A percentile compares a stretch with the other conserved stretches of the same genome.
phyloP scores from a whole-genome alignment of 2,113 vertebrate species.

The Chrysochloris asiatica region DNA sequence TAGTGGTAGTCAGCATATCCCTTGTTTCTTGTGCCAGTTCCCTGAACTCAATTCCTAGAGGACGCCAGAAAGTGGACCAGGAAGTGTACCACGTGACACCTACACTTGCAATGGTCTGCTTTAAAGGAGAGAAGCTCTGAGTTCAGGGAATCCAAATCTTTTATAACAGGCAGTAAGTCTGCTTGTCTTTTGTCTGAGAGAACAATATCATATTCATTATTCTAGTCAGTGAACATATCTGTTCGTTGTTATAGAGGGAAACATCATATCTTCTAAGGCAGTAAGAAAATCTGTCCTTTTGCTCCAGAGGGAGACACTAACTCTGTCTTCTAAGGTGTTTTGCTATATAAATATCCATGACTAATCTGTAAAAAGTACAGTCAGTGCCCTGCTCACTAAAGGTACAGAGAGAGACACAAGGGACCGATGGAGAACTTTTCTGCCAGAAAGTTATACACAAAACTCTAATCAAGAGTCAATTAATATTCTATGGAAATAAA shows the following conservation, averaged over 20 bases:
- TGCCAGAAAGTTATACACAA: background rate
- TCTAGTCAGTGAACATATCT: background rate
- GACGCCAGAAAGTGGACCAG: background rate
- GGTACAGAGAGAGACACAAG: too few species aligned
- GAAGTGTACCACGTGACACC: background rate
- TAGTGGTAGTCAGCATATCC: background rate
- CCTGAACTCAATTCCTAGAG: background rate
- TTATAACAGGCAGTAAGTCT: background rate
- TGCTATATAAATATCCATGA: background rate
- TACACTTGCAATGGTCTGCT: fast-evolving
- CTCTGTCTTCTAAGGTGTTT: background rate
- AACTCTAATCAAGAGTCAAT: background rate
- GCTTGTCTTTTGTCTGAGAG: background rate
- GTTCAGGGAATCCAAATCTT: background rate
- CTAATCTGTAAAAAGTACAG: background rate
- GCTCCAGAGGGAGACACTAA: background rate
- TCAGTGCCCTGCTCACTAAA: background rate
- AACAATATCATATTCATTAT: background rate
- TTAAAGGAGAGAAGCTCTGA: background rate
- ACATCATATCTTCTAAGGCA: background rate
- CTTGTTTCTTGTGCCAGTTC: background rate
- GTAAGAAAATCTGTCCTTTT: background rate
- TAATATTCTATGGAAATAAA: background rate
- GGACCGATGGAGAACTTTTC: background rate
- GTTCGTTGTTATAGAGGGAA: background rate